Evolutionary conservation across 2,888 invertebrate species (phyloP).

Genomic region (Antheraea assamensis): DNA sequence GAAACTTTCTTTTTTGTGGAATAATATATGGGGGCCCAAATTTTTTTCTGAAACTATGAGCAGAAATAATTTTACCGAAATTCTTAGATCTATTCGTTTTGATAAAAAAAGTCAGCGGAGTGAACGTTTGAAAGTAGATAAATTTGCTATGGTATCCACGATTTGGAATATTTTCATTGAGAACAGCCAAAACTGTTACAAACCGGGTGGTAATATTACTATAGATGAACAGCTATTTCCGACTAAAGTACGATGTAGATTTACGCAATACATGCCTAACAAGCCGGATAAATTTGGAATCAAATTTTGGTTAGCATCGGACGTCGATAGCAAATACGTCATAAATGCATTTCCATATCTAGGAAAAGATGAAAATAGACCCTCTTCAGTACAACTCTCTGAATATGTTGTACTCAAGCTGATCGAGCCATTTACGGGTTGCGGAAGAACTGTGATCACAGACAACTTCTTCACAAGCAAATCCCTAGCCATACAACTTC

Average conservation of each 20-base stretch:
- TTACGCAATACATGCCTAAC: slow-evolving; percentile 44
- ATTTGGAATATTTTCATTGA: slow-evolving; percentile 38
- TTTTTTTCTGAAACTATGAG: too few species aligned
- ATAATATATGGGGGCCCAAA: background rate
- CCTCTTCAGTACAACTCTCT: too few species aligned
- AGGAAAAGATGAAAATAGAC: too few species aligned
- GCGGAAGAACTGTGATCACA: too few species aligned
- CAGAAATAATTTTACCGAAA: slow-evolving; percentile 23
- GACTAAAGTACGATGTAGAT: slow-evolving; percentile 41
- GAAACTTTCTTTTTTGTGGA: slow-evolving; percentile 6
- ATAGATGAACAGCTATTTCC: slow-evolving; percentile 42
- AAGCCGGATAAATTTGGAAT: too few species aligned
- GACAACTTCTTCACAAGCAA: too few species aligned
- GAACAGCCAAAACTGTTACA: slow-evolving; percentile 32
- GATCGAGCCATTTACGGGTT: too few species aligned
- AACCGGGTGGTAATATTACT: slow-evolving; percentile 35
- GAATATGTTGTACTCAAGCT: too few species aligned
- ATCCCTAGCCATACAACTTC: too few species aligned
- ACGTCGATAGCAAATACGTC: slow-evolving; percentile 19
- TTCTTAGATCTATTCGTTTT: slow-evolving; percentile 22
- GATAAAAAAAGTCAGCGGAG: slow-evolving; percentile 20
- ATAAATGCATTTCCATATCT: slow-evolving; percentile 12
- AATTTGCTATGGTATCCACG: slow-evolving; percentile 36
- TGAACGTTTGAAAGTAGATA: slow-evolving; percentile 23
- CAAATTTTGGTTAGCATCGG: slow-evolving; percentile 39